These are phyloP conservation scores for Belgica antarctica DNA, from an alignment of 2,888 invertebrate genomes.

Conservation along the genomic window DNA sequence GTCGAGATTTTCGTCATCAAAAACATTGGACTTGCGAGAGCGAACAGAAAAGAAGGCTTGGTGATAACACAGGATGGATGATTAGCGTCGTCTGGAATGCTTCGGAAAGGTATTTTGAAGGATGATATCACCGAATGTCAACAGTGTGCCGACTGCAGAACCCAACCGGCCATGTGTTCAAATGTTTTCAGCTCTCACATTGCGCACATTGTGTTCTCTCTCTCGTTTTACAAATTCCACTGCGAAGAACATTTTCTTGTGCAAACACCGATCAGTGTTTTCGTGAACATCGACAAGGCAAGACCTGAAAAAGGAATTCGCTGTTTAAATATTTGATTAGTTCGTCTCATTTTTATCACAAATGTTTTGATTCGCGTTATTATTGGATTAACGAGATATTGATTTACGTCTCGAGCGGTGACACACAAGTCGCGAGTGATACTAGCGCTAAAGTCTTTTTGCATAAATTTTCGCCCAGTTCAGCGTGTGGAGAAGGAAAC, in stretches of 20 bases:
- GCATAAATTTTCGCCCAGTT: too few relatives aligned
- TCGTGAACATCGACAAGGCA: slow-evolving; percentile 11
- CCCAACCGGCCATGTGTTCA: slow-evolving; percentile 2
- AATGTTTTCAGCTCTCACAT: too few relatives aligned
- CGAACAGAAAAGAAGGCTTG: background rate
- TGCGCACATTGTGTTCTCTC: background rate
- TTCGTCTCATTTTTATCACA: background rate
- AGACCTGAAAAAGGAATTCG: slow-evolving; percentile 9
- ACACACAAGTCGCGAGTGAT: background rate
- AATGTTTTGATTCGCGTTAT: slow-evolving; percentile 4
- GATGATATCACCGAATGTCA: too few relatives aligned
- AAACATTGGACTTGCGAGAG: background rate
- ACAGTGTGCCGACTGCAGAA: background rate
- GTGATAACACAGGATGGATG: background rate
- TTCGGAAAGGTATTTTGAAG: too few relatives aligned
- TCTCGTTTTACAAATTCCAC: background rate
- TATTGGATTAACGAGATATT: background rate
- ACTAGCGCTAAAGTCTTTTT: background rate
- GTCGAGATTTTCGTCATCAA: too few relatives aligned
- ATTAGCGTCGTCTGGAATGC: too few relatives aligned
- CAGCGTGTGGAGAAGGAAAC: too few relatives aligned
- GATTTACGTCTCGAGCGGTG: background rate
- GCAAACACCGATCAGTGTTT: slow-evolving; percentile 24
- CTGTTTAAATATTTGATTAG: slow-evolving; percentile 7
- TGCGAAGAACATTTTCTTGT: slow-evolving; percentile 24